Evolutionary conservation across 2,797 vertebrate species (phyloP), one percentile per base, ranked within the genome.

Genomic region (Prunella strophiata): DNA sequence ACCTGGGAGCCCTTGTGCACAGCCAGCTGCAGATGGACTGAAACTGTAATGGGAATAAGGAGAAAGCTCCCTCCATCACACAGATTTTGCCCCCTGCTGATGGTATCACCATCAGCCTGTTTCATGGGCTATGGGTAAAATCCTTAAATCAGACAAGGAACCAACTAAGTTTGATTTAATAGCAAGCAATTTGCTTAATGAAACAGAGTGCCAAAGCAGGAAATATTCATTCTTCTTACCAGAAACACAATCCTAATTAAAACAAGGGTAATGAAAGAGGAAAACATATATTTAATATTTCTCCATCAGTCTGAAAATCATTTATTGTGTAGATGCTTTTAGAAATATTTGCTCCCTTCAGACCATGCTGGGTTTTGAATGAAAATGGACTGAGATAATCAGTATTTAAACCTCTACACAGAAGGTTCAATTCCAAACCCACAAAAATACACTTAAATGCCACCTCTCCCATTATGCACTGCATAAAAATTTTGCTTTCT

Each of bases 221-320:
- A 83, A 85, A 70, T 58, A 88, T 25, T 62, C 8, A 32, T 4
- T 51, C 11, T 30, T 26, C 17, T 83, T 88, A 68, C 38, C 42
- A 80, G 85, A 94, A 93, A 40, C 16, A 62, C 45, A 85, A 81
- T 75, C 27, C 5, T 82, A 85, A 83, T 88, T 52, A 73, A 87
- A 92, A 21, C 11, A 70, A 63, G 10, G 2, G 8, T 72, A 75
- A 73, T 43, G 22, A 88, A 92, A 72, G 42, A 86, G 27, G 48
- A 72, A 62, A 94, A n/a, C 42, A 21, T 48, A 21, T 48, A 62
- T 51, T 80, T 77, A 74, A 68, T 3, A 0, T 72, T 63, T 54
- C 54, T 92, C 20, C 43, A 40, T 86, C 51, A 32, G 10, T 47
- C 66, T 85, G 54, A 78, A 71, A 85, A 65, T 23, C 21, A 40